A percentile compares a stretch with the other conserved stretches of the same genome.
Conservation (phyloP, 2,888 invertebrate species). For the Anthoptus insignis region DNA sequence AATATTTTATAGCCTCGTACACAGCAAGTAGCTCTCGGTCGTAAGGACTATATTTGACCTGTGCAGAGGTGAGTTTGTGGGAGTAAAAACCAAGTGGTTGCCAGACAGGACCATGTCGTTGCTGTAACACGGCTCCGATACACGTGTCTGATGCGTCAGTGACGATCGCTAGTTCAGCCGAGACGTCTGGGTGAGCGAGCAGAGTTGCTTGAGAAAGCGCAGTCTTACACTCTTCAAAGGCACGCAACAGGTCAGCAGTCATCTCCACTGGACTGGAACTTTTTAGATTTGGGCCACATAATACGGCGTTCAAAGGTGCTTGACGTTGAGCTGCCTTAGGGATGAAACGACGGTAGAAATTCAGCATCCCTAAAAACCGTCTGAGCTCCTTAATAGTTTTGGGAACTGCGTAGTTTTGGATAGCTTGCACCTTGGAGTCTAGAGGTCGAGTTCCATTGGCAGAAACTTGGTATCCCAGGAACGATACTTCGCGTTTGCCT, state of each 20-base stretch:
- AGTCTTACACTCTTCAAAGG: not conserved
- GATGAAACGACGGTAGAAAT: slow-evolving; percentile 53
- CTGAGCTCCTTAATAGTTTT: slow-evolving; percentile 32
- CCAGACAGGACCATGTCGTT: not conserved
- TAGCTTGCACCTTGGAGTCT: not conserved
- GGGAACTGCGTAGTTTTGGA: not conserved
- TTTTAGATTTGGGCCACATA: not conserved
- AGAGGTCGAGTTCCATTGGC: slow-evolving; percentile 20
- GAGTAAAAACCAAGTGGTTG: slow-evolving; percentile 1
- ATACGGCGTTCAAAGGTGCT: slow-evolving; percentile 4
- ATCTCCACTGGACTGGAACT: not conserved
- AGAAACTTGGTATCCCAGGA: slow-evolving; percentile 42
- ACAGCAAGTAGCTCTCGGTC: slow-evolving; percentile 35
- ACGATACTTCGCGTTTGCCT: slow-evolving; percentile 32
- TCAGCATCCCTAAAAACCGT: slow-evolving; percentile 46
- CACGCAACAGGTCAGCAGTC: not conserved
- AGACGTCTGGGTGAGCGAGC: not conserved
- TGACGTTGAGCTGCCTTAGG: slow-evolving; percentile 52
- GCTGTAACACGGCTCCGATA: not conserved
- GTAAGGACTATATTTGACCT: not conserved
- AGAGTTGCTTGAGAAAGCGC: not conserved
- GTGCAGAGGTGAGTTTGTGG: not conserved
- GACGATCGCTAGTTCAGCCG: not conserved
- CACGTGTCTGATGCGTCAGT: not conserved
- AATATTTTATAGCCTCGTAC: slow-evolving; percentile 48